phyloP scores from a whole-genome alignment of 2,888 invertebrate genomes.

The Tipula helvola region DNA sequence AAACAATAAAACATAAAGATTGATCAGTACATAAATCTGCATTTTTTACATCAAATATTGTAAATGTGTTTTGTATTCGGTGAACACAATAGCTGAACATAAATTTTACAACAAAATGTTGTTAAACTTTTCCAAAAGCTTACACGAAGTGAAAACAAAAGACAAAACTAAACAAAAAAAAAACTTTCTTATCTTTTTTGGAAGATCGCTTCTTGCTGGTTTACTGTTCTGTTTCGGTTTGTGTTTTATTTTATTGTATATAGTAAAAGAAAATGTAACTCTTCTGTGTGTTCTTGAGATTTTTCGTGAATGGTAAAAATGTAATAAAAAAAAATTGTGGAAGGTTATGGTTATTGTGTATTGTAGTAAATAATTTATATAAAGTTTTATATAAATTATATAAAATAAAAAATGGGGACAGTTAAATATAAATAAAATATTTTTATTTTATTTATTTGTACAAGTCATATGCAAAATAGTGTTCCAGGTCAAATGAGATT shows the following conservation, averaged over 20 bases:
- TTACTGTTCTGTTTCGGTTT: not conserved
- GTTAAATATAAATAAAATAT: not conserved
- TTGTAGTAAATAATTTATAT: not conserved
- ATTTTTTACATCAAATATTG: not conserved
- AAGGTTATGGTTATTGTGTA: not conserved
- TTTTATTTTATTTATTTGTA: not conserved
- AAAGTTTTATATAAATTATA: not conserved
- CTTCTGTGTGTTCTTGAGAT: not conserved
- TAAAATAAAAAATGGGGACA: not conserved
- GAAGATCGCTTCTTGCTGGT: not conserved
- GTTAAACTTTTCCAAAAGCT: not conserved
- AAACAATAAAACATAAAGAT: not conserved
- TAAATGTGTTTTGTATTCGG: not conserved
- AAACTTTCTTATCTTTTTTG: not conserved
- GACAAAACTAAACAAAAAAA: not conserved
- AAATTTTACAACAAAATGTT: not conserved
- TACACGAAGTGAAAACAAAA: not conserved
- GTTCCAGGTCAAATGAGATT: constrained; percentile 4
- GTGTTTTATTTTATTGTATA: not conserved
- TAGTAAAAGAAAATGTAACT: not conserved
- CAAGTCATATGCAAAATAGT: not conserved
- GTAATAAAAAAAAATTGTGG: not conserved
- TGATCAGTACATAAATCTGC: not conserved
- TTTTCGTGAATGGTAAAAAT: not conserved
- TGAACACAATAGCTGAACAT: not conserved